Percentiles rank a stretch among this genome's conserved stretches.
phyloP scores from a whole-genome alignment of 2,797 vertebrate species.

The Cossypha niveicapilla region DNA sequence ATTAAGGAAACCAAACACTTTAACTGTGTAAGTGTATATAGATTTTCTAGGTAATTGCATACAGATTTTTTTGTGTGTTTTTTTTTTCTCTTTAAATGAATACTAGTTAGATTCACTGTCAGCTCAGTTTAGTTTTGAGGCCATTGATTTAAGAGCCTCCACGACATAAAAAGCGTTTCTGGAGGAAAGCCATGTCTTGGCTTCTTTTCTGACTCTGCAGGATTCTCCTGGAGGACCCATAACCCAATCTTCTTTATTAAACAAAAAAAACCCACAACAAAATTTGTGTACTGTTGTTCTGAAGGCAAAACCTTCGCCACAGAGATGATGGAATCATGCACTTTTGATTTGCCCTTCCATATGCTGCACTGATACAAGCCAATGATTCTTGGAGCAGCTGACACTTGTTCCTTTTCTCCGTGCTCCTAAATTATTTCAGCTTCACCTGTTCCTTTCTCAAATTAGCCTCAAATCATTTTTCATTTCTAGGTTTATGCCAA shows the following conservation, averaged over 20 bases:
- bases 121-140: not conserved
- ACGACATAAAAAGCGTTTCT: not conserved
- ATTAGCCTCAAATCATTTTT: slow-evolving; percentile 54
- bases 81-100: not conserved
- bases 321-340: slow-evolving; percentile 16
- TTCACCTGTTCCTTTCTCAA: slow-evolving; percentile 65
- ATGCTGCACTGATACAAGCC: not conserved
- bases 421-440: slow-evolving; percentile 53
- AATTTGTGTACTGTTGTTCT: slow-evolving; percentile 21
- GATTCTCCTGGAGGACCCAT: slow-evolving; percentile 3
- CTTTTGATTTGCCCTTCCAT: slow-evolving; percentile 15
- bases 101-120: not conserved
- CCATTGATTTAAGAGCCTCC: not conserved
- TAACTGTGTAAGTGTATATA: not conserved
- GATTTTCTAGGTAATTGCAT: not conserved
- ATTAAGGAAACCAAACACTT: not conserved
- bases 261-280: not conserved
- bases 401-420: slow-evolving; percentile 43
- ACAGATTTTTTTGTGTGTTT: not conserved
- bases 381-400: slow-evolving; percentile 22
- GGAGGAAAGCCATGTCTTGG: not conserved
- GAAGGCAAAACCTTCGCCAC: slow-evolving; percentile 21
- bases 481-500: slow-evolving; percentile 23
- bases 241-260: not conserved
- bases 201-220: not conserved